Conservation (phyloP, 1,140 invertebrate genomes). For the Alviniconcha marisindica region DNA sequence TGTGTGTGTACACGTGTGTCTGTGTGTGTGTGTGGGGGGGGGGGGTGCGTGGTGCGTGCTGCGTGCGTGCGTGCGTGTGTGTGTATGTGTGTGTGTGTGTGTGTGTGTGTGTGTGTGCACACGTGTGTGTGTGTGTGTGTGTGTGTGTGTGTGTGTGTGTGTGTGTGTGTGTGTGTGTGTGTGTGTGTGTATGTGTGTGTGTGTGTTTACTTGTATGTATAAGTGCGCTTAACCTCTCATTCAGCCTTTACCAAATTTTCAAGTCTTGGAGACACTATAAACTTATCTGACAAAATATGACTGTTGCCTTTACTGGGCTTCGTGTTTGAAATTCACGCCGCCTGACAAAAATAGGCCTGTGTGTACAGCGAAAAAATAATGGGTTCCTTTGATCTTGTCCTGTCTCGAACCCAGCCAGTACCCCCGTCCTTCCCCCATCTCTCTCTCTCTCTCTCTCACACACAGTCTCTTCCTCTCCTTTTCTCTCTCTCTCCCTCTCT, state of each 20-base stretch:
- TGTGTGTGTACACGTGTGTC: not conserved
- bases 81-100: not conserved
- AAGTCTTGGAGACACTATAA: no score
- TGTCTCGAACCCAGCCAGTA: no score
- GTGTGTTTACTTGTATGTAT: not conserved
- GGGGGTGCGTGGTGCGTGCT: not conserved
- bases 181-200: not conserved
- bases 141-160: conserved; percentile 11
- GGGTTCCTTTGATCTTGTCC: no score
- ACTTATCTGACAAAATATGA: no score
- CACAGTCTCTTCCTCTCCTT: no score
- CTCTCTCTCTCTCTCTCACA: conserved; percentile 8
- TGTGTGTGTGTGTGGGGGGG: not conserved
- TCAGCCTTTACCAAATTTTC: no score
- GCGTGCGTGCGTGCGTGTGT: not conserved
- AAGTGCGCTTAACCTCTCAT: no score
- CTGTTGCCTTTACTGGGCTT: no score
- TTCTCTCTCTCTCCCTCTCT: not conserved
- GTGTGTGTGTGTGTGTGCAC: not conserved
- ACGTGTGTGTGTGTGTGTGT: not conserved
- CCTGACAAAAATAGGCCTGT: no score
- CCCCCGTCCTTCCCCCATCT: not conserved
- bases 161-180: conserved; percentile 17
- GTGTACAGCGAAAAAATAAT: no score
- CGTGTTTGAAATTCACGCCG: no score